Evolutionary conservation across 1,140 invertebrate genomes (phyloP), one percentile per base, ranked within the genome.

Genomic region (Drosophila neocordata): DNA sequence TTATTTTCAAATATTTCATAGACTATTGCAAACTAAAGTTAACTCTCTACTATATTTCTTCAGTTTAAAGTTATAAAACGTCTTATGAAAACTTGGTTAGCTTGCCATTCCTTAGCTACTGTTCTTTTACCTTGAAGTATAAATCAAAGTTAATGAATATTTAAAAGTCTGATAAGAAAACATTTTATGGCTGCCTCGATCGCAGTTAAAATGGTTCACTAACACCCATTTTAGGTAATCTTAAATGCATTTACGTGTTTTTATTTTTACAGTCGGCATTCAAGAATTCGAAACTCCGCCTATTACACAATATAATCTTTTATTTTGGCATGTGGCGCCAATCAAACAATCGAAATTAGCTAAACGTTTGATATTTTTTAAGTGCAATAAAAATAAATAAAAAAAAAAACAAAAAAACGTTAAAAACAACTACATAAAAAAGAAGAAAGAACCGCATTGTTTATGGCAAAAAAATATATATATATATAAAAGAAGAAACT

Each of bases 271-370:
- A 31, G 7, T 6, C 27, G 4, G 27, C 7, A 6, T 31, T 58
- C 5, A 7, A 53, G 5, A 24, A 12, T 2, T 48, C 1, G 35
- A 20, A 8, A 20, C 27, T 31, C n/a, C 13, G n/a, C 51, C 22
- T 8, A 31, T 13, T 27, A 13, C 52, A 55, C 27, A 15, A 13
- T 4, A n/a, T 27, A 57, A 15, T 38, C 58, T 48, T 62, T 62
- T 61, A 24, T 68, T 68, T 58, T 6, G 57, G 31, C 51, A 18
- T 73, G 72, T 63, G 74, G 51, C 72, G 63, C 63, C 60, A 75
- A 81, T 78, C 76, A 77, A 81, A 22, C 63, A 63, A 31, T 48
- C 41, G 41, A 66, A 78, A 87, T 87, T 78, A 85, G 73, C 74
- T 87, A 77, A 84, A 77, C 66, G 83, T 70, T 65, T 56, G 48